phyloP scores from a whole-genome alignment of 1,140 invertebrate species.

The Pissodes strobi region DNA sequence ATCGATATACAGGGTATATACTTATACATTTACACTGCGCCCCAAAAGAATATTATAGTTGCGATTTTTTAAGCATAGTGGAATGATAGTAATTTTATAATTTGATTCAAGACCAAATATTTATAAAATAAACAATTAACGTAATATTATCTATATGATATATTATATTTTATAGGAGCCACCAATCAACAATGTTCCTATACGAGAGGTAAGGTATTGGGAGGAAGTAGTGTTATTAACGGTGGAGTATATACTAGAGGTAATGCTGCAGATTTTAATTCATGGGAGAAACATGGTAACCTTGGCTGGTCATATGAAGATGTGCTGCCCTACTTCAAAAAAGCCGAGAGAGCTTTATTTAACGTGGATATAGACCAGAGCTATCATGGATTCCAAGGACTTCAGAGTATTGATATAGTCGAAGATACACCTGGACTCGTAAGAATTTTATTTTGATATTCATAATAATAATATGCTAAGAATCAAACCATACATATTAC shows the following conservation, averaged over 20 bases:
- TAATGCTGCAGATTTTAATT: slow-evolving; percentile 64
- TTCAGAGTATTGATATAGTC: slow-evolving; percentile 43
- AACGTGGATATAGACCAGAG: slow-evolving; percentile 57
- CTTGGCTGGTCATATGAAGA: slow-evolving; percentile 81
- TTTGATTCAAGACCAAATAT: too few species aligned
- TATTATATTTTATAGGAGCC: slow-evolving; percentile 58
- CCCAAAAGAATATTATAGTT: too few species aligned
- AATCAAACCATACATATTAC: too few species aligned
- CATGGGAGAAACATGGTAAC: slow-evolving; percentile 75
- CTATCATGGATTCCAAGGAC: slow-evolving; percentile 62
- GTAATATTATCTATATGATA: too few species aligned
- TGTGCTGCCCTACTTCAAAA: slow-evolving; percentile 80
- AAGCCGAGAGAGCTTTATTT: slow-evolving; percentile 70
- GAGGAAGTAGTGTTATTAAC: slow-evolving; percentile 80
- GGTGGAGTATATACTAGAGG: slow-evolving; percentile 90
- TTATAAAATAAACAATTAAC: too few species aligned
- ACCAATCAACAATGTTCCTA: slow-evolving; percentile 61
- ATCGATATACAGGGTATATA: too few species aligned
- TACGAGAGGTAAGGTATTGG: slow-evolving; percentile 68
- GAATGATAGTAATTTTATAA: too few species aligned
- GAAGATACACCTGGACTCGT: too few species aligned
- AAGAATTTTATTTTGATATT: too few species aligned
- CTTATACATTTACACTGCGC: too few species aligned
- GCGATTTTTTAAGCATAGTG: too few species aligned
- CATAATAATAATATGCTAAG: too few species aligned